Base-by-base conservation (phyloP, 1,140 invertebrate species). In the Mya arenaria region DNA sequence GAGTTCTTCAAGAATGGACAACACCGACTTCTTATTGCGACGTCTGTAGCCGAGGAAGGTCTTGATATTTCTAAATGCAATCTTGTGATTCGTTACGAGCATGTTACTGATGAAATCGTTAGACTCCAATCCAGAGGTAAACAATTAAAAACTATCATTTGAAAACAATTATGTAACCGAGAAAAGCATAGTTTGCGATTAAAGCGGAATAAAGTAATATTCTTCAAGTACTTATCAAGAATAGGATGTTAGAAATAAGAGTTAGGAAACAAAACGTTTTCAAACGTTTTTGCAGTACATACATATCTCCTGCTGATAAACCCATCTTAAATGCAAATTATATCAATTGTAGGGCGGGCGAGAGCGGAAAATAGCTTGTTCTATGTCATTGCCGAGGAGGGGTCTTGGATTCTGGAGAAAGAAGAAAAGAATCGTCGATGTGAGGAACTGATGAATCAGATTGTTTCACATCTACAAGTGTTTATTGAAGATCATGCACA, bases 1-100 rank as follows among this genome's bases (percentile, higher is more conserved):
- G 56, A 85, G 34, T 84, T 79, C 23, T 91, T 91, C 69, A 65
- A 83, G 34, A 36, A 83, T 36, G 89, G 89, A 1, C 56, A 82
- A 17, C 83, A 87, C 78, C 89, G 89, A 55, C 34, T 90, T 1
- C 85, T 91, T 52, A 48, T 89, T 15, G 89, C 92, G 1, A 93
- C 92, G 15, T 90, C 92, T 1, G 91, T 93, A n/a, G 91, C 90
- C 15, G 92, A 93, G 58, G 92, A 93, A 81, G 92, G 92, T 19
- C 75, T 93, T 36, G 92, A 93, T 69, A 87, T 93, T 39, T 78
- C 84, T 17, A 74, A 86, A 28, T 93, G 92, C 63, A 92, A 91
- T 81, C 71, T 92, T 4, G 91, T 93, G 48, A 87, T 93, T 68
- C 85, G 91, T 23, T 93, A 93, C 74, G 88, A 91, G 39, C 84